These are phyloP conservation scores for Sinocyclocheilus anshuiensis DNA, from an alignment of 2,113 vertebrate species.

Conservation along the genomic window DNA sequence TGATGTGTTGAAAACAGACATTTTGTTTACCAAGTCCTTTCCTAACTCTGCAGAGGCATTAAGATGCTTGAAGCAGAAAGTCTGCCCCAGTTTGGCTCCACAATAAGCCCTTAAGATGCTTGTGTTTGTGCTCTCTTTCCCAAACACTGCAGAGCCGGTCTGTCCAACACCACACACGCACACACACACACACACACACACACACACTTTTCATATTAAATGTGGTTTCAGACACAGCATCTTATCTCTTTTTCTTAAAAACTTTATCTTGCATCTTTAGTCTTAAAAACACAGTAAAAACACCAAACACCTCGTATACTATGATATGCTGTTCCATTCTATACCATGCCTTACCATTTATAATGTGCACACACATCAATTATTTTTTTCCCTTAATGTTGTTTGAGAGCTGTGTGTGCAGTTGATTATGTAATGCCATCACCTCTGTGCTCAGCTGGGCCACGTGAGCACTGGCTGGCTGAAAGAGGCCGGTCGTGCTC, in stretches of 20 bases:
- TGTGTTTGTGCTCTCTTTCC: background rate
- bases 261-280: background rate
- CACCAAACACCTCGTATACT: background rate
- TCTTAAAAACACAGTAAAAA: background rate
- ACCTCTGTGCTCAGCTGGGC: background rate
- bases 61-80: slow-evolving; percentile 24
- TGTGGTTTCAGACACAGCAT: background rate
- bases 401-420: background rate
- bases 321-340: background rate
- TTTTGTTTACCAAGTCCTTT: background rate
- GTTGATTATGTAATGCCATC: slow-evolving; percentile 13
- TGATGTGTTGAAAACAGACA: slow-evolving; percentile 5
- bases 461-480: slow-evolving; percentile 29
- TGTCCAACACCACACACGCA: background rate
- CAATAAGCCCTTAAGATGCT: slow-evolving; percentile 43
- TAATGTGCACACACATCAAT: background rate
- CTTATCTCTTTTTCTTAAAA: background rate
- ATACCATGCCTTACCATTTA: background rate
- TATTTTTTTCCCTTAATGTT: background rate
- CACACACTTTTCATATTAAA: background rate
- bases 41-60: slow-evolving; percentile 15
- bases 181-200: background rate
- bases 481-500: slow-evolving; percentile 8
- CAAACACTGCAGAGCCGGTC: background rate
- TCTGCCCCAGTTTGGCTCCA: slow-evolving; percentile 43